Conservation (phyloP, 2,797 vertebrate genomes). For the Mus spretus region DNA sequence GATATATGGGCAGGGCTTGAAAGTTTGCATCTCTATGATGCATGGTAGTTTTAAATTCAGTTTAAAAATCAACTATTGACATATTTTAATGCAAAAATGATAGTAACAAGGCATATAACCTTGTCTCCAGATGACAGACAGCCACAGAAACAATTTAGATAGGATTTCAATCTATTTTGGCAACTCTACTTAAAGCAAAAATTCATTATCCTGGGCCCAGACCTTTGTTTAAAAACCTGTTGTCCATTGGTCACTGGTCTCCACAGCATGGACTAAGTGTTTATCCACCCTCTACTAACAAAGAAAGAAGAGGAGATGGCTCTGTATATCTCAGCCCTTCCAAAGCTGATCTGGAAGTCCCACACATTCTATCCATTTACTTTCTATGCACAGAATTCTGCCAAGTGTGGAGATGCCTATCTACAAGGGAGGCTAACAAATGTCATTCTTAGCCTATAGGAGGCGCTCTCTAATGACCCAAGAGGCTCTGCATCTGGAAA, state of each 20-base stretch:
- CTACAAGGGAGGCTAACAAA: conserved; percentile 22
- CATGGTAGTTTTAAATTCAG: background rate
- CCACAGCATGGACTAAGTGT: background rate
- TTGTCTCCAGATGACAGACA: conserved; percentile 8
- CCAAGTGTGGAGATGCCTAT: background rate
- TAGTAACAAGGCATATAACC: background rate
- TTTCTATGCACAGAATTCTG: conserved; percentile 1
- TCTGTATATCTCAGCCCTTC: background rate
- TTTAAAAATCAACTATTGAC: conserved; percentile 55
- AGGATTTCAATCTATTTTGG: conserved; percentile 16
- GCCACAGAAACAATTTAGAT: conserved; percentile 54
- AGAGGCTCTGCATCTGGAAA: background rate
- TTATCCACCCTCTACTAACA: background rate
- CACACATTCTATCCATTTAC: background rate
- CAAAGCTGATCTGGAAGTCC: background rate
- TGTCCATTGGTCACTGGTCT: background rate
- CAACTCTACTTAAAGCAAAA: conserved; percentile 30
- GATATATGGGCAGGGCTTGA: background rate
- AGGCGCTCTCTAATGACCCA: background rate
- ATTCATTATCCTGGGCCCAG: background rate
- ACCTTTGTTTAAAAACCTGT: background rate
- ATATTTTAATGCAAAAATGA: conserved; percentile 5
- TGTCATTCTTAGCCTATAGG: background rate
- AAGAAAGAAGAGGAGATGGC: background rate
- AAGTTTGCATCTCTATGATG: conserved; percentile 41